A percentile compares a stretch with the other conserved stretches of the same genome.
Evolutionary conservation across 2,113 vertebrate species (phyloP).

Genomic region (Erythrocercus mccallii): DNA sequence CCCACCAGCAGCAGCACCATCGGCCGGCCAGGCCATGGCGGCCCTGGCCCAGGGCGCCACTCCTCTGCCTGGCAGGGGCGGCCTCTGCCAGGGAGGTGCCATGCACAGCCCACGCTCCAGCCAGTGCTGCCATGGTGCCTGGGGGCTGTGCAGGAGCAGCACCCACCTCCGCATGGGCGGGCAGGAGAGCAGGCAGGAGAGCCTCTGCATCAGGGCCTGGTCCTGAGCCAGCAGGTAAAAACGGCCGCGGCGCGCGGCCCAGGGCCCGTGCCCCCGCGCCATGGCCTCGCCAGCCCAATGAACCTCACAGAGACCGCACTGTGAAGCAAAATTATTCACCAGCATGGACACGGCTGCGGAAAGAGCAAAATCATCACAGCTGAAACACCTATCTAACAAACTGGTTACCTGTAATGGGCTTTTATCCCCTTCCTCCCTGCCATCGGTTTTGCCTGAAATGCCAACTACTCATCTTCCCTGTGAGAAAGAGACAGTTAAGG

Average conservation of each 20-base stretch:
- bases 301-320: fast-evolving
- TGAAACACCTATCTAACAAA: not conserved
- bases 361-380: not conserved
- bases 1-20: not conserved
- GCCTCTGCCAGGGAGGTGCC: not conserved
- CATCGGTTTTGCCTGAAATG: not conserved
- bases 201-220: not conserved
- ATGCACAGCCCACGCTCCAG: fast-evolving
- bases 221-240: fast-evolving
- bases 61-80: fast-evolving
- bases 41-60: not conserved
- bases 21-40: fast-evolving
- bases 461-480: not conserved
- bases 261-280: fast-evolving
- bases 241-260: fast-evolving
- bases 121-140: fast-evolving
- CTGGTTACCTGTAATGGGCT: not conserved
- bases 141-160: not conserved
- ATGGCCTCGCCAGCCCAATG: not conserved
- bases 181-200: not conserved
- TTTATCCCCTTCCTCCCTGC: not conserved
- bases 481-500: constrained; percentile 27
- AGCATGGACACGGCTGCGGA: not conserved
- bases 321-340: not conserved
- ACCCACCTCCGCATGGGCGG: fast-evolving